Evolutionary conservation across 2,888 invertebrate species (phyloP), one percentile per base, ranked within the genome.

Genomic region (Drosophila melanosoma): DNA sequence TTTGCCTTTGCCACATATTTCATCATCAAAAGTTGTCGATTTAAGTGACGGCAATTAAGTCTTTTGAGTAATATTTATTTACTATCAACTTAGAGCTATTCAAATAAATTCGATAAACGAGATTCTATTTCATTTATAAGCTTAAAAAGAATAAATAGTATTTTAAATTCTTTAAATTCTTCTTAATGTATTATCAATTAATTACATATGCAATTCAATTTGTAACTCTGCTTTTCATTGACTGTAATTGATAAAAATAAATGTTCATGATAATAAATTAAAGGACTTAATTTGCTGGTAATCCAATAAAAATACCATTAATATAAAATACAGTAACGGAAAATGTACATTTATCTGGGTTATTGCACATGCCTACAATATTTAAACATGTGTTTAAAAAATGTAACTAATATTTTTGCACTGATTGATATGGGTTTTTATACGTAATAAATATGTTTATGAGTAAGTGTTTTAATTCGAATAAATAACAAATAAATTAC

Each of bases 1-100:
- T 15, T 6, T n/a, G 26, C 2, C 1, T 29, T n/a, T 29, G 11
- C 40, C 29, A 20, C 29, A 42, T 32, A 32, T 20, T 53, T 69
- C n/a, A 45, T 48, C 49, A 56, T 62, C 40, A 29, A 53, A 49
- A 32, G 17, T 23, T 57, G 61, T 67, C 51, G 23, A 53, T 64
- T 61, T 56, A 61, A 38, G 54, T 58, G 56, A 63, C 57, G 36
- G 40, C 38, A 62, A 61, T n/a, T 53, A 35, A 60, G 57, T 26
- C 36, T 51, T 42, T 60, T 66, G 53, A 66, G 32, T 49, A 52
- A 66, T 36, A 69, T 77, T 77, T 77, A 73, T 76, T 49, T 53
- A 49, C 36, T 12, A 10, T 26, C 6, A 8, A 29, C 11, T 40
- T 52, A 26, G n/a, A 26, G 38, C 29, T 12, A 3, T 17, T n/a